Evolutionary conservation across 1,140 invertebrate genomes (phyloP), one percentile per base, ranked within the genome.

Genomic region (Meloidogyne floridensis): DNA sequence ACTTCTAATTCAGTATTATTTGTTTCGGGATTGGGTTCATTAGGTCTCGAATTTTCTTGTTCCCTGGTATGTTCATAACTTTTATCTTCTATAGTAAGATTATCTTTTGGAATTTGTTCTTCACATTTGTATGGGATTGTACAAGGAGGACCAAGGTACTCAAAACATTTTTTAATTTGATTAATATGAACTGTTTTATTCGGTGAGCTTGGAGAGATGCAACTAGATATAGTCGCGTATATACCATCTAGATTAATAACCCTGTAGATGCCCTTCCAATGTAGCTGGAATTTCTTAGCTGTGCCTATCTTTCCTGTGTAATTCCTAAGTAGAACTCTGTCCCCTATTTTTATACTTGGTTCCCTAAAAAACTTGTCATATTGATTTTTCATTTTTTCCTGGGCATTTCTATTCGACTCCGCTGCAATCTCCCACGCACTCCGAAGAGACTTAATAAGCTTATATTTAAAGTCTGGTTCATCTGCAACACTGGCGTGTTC

Each of bases 101-200:
- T 32, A 32, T 32, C 32, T 9, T 56, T 8, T 7, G 42, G 20
- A 9, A 6, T 13, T 76, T 75, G 32, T 75, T 80, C 65, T 11
- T 70, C 65, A 8, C n/a, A 5, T 2, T 54, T n/a, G 32, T 32
- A 32, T 6, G 72, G n/a, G 2, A n/a, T 15, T 3, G 80, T 81
- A 32, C 54, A 78, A 4, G 75, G 42, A 2, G 81, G 81, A n/a
- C 81, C 81, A 9, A 77, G 11, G 3, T 42, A 32, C 32, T 32
- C 32, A 32, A 32, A 32, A 32, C 32, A 32, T 32, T 59, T 59
- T 5, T 59, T 59, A 2, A 59, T 4, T 13, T 59, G 56, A 5
- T 59, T 59, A 15, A 59, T 59, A 15, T 59, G 56, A 5, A 59
- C 56, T 59, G 11, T 13, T 15, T 15, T 13, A 2, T 2, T 13